phyloP scores from a whole-genome alignment of 2,888 invertebrate species.

The Phytoseiulus persimilis region DNA sequence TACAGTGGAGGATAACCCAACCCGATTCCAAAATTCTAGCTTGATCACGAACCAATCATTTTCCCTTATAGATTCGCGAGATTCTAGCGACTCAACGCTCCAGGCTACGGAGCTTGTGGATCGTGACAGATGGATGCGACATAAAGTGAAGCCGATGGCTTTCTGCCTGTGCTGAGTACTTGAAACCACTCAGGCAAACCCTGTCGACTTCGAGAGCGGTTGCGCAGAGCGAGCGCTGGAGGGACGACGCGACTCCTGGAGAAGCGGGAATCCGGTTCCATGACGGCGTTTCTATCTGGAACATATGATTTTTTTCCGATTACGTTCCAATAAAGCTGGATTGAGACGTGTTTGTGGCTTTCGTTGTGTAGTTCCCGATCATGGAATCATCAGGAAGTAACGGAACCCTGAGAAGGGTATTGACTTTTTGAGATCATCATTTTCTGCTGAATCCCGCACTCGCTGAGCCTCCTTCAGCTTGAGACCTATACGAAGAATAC shows the following conservation, averaged over 20 bases:
- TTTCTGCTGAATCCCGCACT: too few relatives aligned
- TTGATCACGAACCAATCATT: not conserved
- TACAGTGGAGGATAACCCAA: not conserved
- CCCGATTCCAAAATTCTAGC: not conserved
- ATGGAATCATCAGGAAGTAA: too few relatives aligned
- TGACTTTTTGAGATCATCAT: too few relatives aligned
- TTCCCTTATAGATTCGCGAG: not conserved
- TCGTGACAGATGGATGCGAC: not conserved
- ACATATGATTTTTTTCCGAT: too few relatives aligned
- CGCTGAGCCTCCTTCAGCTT: too few relatives aligned
- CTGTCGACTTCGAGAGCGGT: not conserved
- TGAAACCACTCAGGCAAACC: not conserved
- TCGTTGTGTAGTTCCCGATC: too few relatives aligned
- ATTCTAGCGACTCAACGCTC: not conserved
- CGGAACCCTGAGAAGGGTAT: too few relatives aligned
- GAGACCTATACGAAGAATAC: too few relatives aligned
- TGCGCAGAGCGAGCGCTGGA: not conserved
- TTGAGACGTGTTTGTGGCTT: too few relatives aligned
- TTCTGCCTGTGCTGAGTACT: slow-evolving; percentile 8
- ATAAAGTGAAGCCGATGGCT: slow-evolving; percentile 28
- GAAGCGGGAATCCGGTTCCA: too few relatives aligned
- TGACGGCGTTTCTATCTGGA: too few relatives aligned
- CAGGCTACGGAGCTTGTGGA: slow-evolving; percentile 21
- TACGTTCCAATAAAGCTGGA: too few relatives aligned
- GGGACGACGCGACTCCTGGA: not conserved